These are phyloP conservation scores for Gypaetus barbatus DNA, from an alignment of 2,797 vertebrate species.

Conservation along the genomic window DNA sequence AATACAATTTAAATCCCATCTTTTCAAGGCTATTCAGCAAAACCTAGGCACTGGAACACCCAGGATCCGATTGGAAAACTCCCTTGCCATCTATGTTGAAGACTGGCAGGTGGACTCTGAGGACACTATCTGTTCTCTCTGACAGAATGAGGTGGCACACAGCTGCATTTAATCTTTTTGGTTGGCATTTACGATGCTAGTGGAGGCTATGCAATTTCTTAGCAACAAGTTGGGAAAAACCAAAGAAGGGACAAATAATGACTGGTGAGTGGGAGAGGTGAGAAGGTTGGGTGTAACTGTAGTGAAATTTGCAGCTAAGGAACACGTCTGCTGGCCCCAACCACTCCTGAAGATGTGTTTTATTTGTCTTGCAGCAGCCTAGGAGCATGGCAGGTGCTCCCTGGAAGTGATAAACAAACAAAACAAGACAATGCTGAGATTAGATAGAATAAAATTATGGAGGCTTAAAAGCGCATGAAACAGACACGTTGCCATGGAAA, in stretches of 20 bases:
- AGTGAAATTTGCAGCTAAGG: background rate
- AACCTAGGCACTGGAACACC: background rate
- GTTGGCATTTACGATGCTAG: background rate
- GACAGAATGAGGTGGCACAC: background rate
- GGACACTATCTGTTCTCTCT: background rate
- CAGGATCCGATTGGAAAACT: background rate
- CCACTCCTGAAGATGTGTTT: background rate
- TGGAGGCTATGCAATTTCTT: background rate
- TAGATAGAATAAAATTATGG: background rate
- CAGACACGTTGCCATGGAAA: background rate
- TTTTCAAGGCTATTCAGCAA: slow-evolving; percentile 55
- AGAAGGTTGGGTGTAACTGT: background rate
- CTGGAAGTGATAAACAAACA: background rate
- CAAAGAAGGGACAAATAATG: background rate
- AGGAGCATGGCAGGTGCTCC: background rate
- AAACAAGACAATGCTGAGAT: background rate
- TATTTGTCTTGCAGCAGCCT: background rate
- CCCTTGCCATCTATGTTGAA: background rate
- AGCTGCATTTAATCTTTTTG: background rate
- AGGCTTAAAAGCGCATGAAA: background rate
- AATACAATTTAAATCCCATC: slow-evolving; percentile 65
- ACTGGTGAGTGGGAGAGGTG: background rate
- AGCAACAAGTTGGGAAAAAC: background rate
- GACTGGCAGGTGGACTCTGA: background rate
- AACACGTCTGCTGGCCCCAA: background rate